These are phyloP conservation scores for Enchytraeus crypticus DNA, from an alignment of 2,888 invertebrate genomes.

Conservation along the genomic window DNA sequence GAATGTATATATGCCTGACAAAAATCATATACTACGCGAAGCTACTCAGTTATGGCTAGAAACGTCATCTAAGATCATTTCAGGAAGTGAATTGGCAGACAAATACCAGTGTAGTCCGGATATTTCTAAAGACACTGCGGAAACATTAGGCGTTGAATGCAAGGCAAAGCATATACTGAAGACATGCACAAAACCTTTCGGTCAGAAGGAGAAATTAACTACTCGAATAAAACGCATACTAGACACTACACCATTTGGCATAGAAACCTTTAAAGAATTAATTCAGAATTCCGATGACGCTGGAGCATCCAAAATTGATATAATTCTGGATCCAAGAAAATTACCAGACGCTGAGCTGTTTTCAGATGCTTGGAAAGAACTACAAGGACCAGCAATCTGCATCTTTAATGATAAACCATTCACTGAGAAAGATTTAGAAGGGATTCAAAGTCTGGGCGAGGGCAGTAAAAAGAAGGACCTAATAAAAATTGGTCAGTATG, in stretches of 20 bases:
- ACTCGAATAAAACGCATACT: conserved; percentile 35
- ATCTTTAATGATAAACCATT: conserved; percentile 42
- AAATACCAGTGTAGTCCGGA: conserved; percentile 19
- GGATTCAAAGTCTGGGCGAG: conserved; percentile 41
- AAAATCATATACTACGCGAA: conserved; percentile 22
- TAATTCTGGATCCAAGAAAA: conserved; percentile 34
- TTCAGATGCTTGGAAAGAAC: conserved; percentile 29
- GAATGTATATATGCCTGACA: conserved; percentile 33
- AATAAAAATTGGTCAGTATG: conserved; percentile 41
- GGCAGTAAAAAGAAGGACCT: conserved; percentile 40
- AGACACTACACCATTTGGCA: conserved; percentile 35
- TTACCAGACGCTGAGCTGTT: conserved; percentile 30
- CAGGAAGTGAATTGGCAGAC: conserved; percentile 13
- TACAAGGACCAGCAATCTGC: conserved; percentile 44
- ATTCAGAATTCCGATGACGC: conserved; percentile 32
- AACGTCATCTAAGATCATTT: conserved; percentile 30
- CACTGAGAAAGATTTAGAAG: conserved; percentile 34
- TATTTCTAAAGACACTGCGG: conserved; percentile 30
- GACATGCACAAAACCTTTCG: conserved; percentile 37
- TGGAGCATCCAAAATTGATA: conserved; percentile 37
- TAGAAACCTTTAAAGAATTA: conserved; percentile 41
- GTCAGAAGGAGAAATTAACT: conserved; percentile 37
- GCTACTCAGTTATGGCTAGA: conserved; percentile 31
- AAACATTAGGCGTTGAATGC: conserved; percentile 30
- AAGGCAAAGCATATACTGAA: no score